Evolutionary conservation across 2,797 vertebrate genomes (phyloP).

Genomic region (Tragelaphus oryx): DNA sequence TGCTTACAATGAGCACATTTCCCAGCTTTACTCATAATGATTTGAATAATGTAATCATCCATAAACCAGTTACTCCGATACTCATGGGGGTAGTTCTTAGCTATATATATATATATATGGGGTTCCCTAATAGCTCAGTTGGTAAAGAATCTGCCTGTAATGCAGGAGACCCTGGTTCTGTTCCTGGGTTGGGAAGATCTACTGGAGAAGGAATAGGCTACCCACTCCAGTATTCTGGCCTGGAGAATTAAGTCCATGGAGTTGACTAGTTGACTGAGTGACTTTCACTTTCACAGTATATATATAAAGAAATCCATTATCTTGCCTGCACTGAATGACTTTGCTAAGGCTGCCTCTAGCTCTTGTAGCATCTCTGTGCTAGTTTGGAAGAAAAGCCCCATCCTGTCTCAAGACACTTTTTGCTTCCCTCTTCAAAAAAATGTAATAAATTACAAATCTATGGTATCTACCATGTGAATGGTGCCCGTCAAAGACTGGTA

Average conservation of each 20-base stretch:
- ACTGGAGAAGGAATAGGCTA: background rate
- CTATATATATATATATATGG: background rate
- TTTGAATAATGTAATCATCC: background rate
- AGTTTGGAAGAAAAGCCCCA: background rate
- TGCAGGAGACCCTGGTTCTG: background rate
- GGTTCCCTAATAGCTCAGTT: background rate
- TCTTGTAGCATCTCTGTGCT: background rate
- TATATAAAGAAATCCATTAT: background rate
- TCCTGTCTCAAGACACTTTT: background rate
- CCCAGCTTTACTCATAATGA: background rate
- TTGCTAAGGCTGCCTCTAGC: background rate
- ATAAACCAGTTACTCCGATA: background rate
- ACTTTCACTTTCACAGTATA: background rate
- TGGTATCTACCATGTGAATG: rapidly evolving
- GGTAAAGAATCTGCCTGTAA: background rate
- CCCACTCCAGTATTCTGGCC: background rate
- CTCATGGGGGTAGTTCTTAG: background rate
- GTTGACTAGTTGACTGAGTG: background rate
- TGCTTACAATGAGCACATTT: background rate
- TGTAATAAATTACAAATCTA: background rate
- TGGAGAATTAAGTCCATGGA: background rate
- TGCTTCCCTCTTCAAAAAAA: background rate
- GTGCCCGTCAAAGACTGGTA: background rate
- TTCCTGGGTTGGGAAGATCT: background rate
- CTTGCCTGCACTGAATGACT: background rate